Percentiles rank a stretch among this genome's conserved stretches.
Conservation (phyloP, 2,888 invertebrate genomes). For the Folsomia candida region DNA sequence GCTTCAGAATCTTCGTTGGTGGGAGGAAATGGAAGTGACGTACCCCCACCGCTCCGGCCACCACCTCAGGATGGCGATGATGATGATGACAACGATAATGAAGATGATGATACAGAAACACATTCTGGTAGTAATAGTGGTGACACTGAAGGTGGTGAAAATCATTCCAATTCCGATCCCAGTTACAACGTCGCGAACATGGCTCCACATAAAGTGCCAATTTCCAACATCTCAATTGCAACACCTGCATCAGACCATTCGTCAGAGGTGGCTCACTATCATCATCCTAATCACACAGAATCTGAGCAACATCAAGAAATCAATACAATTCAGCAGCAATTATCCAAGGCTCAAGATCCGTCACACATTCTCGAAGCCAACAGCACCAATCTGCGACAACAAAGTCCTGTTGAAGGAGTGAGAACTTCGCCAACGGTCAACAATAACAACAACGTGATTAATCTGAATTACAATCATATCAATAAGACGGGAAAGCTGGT, state of each 20-base stretch:
- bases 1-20: constrained; percentile 37
- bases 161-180: neutral
- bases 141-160: constrained; percentile 19
- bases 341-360: neutral
- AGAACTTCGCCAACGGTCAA: constrained; percentile 6
- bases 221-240: neutral
- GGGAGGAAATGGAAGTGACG: constrained; percentile 48
- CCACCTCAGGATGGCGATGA: constrained; percentile 18
- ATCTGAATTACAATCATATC: constrained; percentile 30
- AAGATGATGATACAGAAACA: constrained; percentile 11
- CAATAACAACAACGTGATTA: constrained; percentile 20
- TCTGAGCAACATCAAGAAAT: neutral
- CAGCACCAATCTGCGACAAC: neutral
- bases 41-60: constrained; percentile 9
- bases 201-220: neutral
- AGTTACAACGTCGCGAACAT: neutral
- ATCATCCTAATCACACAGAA: neutral
- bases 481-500: constrained; percentile 32
- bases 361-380: no score
- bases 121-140: constrained; percentile 1
- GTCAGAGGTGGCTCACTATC: constrained; percentile 4
- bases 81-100: constrained; percentile 11
- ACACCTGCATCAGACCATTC: constrained; percentile 1
- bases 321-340: no score
- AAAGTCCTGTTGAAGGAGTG: neutral